phyloP scores from a whole-genome alignment of 2,888 invertebrate species.

The Tetranychus piercei region DNA sequence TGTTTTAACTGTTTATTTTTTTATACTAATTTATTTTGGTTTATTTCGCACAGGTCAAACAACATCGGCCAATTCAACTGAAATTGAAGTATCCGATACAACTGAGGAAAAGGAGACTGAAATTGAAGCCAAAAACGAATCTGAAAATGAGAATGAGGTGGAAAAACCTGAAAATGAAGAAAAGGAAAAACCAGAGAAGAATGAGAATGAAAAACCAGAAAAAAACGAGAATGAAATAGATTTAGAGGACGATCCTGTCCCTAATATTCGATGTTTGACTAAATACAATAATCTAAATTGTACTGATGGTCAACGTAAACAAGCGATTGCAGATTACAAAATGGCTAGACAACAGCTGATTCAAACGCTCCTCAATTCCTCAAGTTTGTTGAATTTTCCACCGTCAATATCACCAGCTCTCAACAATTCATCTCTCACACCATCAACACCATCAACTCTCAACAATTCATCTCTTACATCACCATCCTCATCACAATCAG shows the following conservation, averaged over 20 bases:
- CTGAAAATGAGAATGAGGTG: background rate
- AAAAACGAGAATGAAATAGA: background rate
- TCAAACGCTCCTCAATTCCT: background rate
- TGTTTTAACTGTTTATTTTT: background rate
- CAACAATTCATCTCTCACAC: background rate
- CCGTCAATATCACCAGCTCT: background rate
- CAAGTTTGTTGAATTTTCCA: background rate
- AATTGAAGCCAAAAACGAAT: background rate
- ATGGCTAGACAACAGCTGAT: background rate
- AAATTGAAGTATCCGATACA: background rate
- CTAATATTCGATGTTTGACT: background rate
- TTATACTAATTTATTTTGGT: background rate
- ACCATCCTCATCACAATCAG: background rate
- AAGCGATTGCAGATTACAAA: background rate
- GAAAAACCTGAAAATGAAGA: background rate
- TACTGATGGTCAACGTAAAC: background rate
- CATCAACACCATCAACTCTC: background rate
- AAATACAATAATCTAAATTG: background rate
- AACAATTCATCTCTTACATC: background rate
- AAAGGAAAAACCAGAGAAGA: background rate
- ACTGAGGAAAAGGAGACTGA: background rate
- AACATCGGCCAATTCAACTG: background rate
- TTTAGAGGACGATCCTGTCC: background rate
- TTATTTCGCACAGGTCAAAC: background rate
- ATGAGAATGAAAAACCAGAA: background rate